phyloP scores from a whole-genome alignment of 1,140 invertebrate genomes.

The Nylanderia fulva region DNA sequence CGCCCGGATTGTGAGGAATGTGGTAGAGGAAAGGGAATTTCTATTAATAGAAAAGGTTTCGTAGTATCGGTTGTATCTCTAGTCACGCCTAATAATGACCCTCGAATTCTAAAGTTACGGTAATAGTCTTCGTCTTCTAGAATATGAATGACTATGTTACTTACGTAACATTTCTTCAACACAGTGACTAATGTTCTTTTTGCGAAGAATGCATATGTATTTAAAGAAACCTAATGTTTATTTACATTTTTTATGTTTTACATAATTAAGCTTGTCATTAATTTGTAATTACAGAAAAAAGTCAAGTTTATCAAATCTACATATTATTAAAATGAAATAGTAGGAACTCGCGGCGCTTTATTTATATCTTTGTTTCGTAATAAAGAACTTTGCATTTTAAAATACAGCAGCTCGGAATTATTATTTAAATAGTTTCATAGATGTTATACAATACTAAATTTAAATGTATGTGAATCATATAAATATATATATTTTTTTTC shows the following conservation, averaged over 20 bases:
- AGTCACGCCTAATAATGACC: neutral
- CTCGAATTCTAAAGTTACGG: neutral
- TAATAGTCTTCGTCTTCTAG: neutral
- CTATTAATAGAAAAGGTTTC: neutral
- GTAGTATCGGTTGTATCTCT: slow-evolving; percentile 23
- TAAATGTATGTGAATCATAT: neutral
- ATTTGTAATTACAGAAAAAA: neutral
- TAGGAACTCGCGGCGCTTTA: neutral
- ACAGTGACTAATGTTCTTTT: neutral
- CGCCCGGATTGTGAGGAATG: neutral
- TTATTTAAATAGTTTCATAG: neutral
- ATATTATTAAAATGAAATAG: neutral
- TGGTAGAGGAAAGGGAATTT: neutral
- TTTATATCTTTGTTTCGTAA: neutral
- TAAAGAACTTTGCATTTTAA: neutral
- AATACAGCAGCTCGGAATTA: neutral
- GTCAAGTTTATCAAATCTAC: neutral
- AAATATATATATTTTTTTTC: neutral
- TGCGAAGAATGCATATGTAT: neutral
- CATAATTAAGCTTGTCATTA: neutral
- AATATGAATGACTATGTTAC: neutral
- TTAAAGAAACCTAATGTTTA: neutral
- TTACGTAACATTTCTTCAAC: neutral
- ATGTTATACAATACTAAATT: neutral
- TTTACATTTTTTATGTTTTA: neutral